Conservation (phyloP, 2,113 vertebrate genomes). For the Leiothrix lutea region DNA sequence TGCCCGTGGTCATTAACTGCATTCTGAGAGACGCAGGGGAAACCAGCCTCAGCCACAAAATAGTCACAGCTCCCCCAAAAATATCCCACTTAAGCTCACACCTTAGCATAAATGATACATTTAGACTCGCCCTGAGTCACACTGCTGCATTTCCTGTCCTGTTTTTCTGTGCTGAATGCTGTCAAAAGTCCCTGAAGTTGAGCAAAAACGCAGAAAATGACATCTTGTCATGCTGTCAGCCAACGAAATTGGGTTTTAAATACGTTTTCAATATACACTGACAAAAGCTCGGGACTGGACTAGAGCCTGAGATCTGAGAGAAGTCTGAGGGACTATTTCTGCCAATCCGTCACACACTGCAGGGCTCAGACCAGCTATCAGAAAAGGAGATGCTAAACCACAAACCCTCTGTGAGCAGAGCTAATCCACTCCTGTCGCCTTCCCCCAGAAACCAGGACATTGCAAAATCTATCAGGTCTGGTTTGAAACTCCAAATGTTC, state of each 20-base stretch:
- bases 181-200: neutral
- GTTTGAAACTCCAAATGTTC: neutral
- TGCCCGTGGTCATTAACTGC: neutral
- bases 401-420: neutral
- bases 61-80: neutral
- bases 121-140: neutral
- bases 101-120: accelerated
- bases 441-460: neutral
- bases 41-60: neutral
- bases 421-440: neutral
- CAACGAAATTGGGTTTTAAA: neutral
- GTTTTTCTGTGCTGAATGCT: neutral
- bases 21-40: neutral
- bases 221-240: neutral
- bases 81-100: neutral
- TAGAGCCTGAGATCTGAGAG: neutral
- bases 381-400: neutral
- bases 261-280: neutral
- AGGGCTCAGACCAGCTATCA: neutral
- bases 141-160: neutral
- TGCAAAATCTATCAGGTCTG: neutral
- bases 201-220: neutral
- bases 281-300: neutral
- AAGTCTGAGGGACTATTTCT: neutral
- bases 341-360: neutral